A percentile compares a stretch with the other conserved stretches of the same genome.
Evolutionary conservation across 2,797 vertebrate genomes (phyloP).

Genomic region (Pteropus rufus): DNA sequence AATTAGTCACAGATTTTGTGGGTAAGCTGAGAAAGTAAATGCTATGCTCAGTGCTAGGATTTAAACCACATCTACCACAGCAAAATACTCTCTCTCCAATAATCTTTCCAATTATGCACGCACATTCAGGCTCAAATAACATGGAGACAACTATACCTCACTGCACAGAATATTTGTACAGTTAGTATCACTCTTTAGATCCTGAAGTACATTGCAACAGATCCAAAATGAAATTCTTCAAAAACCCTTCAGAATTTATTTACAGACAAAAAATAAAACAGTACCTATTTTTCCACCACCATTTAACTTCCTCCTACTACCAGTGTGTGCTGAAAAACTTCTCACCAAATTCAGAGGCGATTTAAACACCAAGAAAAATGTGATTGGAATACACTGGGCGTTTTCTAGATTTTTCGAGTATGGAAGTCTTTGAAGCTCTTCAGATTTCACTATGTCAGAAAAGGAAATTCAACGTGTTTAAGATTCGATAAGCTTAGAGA

Average conservation of each 20-base stretch:
- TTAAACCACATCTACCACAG: slow-evolving; percentile 71
- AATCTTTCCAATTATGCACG: slow-evolving; percentile 52
- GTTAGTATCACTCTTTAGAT: background rate
- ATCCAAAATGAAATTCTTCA: background rate
- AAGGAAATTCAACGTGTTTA: background rate
- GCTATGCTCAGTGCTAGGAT: slow-evolving; percentile 43
- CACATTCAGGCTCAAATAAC: slow-evolving; percentile 47
- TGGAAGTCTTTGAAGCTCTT: background rate
- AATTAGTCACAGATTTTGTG: slow-evolving; percentile 75
- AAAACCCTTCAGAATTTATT: background rate
- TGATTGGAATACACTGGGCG: background rate
- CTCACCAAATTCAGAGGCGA: background rate
- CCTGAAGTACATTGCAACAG: background rate
- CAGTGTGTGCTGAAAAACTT: background rate
- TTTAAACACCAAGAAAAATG: background rate
- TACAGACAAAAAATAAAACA: background rate
- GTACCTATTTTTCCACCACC: background rate
- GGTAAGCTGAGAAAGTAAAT: slow-evolving; percentile 78
- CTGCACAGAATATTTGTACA: background rate
- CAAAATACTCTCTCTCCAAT: slow-evolving; percentile 65
- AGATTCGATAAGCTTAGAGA: background rate
- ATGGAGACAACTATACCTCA: background rate
- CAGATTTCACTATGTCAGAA: background rate
- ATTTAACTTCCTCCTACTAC: background rate
- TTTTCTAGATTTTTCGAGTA: slow-evolving; percentile 22